phyloP scores from a whole-genome alignment of 2,113 vertebrate species.

The Osmerus eperlanus region DNA sequence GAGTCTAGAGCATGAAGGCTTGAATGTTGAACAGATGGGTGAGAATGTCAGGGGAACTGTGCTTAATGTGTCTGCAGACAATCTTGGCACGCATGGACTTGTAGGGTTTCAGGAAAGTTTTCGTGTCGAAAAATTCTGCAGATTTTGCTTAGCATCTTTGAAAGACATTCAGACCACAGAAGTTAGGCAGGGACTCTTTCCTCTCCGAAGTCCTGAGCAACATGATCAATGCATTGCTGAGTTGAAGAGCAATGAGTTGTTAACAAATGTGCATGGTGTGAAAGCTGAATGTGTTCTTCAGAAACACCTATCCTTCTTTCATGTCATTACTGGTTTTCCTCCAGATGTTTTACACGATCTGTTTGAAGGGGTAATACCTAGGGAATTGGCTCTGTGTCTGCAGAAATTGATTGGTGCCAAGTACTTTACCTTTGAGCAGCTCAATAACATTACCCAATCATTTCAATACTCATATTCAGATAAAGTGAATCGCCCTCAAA shows the following conservation, averaged over 20 bases:
- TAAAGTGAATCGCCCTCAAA: constrained; percentile 27
- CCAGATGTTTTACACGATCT: too few relatives aligned
- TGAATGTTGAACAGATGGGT: too few relatives aligned
- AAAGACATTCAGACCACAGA: constrained; percentile 22
- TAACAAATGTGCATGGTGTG: constrained; percentile 23
- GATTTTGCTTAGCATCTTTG: constrained; percentile 27
- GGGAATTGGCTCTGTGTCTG: constrained; percentile 10
- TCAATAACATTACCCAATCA: constrained; percentile 7
- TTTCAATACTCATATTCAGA: constrained; percentile 34
- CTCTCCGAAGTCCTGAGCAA: constrained; percentile 9
- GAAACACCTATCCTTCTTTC: constrained; percentile 22
- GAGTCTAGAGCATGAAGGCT: too few relatives aligned
- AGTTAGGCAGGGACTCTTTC: constrained; percentile 10
- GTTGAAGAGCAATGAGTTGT: neutral
- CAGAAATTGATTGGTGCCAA: constrained; percentile 24
- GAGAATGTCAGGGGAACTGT: too few relatives aligned
- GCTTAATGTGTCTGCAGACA: constrained; percentile 24
- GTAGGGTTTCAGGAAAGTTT: constrained; percentile 25
- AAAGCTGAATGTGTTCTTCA: constrained; percentile 31
- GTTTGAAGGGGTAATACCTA: too few relatives aligned
- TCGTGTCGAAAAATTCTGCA: constrained; percentile 23
- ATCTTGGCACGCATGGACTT: constrained; percentile 30
- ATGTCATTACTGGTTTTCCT: neutral
- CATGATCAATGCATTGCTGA: neutral
- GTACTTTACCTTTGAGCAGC: constrained; percentile 24